Evolutionary conservation across 1,140 invertebrate species (phyloP), one percentile per base, ranked within the genome.

Genomic region (Orius insidiosus): DNA sequence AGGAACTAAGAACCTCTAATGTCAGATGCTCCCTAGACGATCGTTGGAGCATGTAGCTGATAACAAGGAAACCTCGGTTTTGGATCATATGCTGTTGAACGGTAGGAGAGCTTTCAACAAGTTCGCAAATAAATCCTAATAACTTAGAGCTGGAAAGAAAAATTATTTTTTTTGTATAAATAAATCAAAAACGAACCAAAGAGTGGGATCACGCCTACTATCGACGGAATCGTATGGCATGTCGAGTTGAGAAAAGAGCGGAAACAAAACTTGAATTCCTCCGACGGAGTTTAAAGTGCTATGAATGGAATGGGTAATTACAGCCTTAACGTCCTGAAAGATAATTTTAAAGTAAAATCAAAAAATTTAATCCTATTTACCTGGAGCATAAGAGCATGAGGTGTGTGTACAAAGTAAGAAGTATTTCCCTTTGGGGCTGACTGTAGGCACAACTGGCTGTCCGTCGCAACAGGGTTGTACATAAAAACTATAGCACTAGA

Each of bases 51-150:
- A 97, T 85, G 62, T 90, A 92, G 53, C 92, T 94, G 60, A 98
- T 96, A 36, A 98, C 92, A 52, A 98, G 72, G 66, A 99, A 98
- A 35, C 94, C 94, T 56, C 92, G 72, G 60, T 90, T 95, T 66
- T 96, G 94, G 61, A 97, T 84, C 82, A 99, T 92, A 60, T 99
- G 95, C 60, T 98, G 94, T 60, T 98, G 95, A 47, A 98, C 90
- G 10, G 88, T 96, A 57, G 85, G 78, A 51, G 93, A 98, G 39
- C 84, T 90, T 61, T 96, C 89, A 46, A 98, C 82, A 56, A 99
- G 70, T 58, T 96, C 92, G 66, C 92, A 95, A 53, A 98, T 88
- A 65, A 99, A 93, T 47, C 87, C 86, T 58, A 99, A 75, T 36
- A 98, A 71, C 63, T 92, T 96, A 9, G 92, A 88, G 72, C 93